Evolutionary conservation across 2,113 vertebrate species (phyloP).

Genomic region (Calcarius ornatus): DNA sequence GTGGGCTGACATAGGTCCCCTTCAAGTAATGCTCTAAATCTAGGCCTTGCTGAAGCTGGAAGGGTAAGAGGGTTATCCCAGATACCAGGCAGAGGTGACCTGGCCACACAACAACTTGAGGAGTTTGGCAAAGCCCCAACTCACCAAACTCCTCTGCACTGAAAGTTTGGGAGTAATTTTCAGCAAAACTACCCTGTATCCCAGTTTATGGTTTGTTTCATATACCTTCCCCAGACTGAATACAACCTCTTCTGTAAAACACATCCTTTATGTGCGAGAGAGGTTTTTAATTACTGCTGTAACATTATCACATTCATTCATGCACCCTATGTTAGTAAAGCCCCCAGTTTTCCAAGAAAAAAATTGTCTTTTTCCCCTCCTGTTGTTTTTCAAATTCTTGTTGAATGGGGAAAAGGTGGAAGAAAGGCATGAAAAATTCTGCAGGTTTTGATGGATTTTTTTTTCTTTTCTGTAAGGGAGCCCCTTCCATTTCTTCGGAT

Average conservation of each 20-base stretch:
- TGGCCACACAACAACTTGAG: not conserved
- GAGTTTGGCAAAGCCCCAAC: fast-evolving
- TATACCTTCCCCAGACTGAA: not conserved
- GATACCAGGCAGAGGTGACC: not conserved
- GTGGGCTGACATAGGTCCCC: not conserved
- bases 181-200: not conserved
- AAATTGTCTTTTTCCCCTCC: not conserved
- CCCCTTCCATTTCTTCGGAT: not conserved
- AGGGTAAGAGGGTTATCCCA: fast-evolving
- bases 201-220: not conserved
- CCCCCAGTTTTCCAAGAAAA: not conserved
- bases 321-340: not conserved
- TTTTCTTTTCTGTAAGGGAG: not conserved
- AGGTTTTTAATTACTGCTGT: not conserved
- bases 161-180: not conserved
- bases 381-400: not conserved
- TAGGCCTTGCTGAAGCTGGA: fast-evolving
- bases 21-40: not conserved
- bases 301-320: not conserved
- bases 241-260: not conserved
- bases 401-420: not conserved
- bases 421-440: not conserved
- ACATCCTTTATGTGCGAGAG: not conserved
- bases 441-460: not conserved
- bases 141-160: not conserved